phyloP scores from a whole-genome alignment of 2,888 invertebrate genomes.

The Eristalis pertinax region DNA sequence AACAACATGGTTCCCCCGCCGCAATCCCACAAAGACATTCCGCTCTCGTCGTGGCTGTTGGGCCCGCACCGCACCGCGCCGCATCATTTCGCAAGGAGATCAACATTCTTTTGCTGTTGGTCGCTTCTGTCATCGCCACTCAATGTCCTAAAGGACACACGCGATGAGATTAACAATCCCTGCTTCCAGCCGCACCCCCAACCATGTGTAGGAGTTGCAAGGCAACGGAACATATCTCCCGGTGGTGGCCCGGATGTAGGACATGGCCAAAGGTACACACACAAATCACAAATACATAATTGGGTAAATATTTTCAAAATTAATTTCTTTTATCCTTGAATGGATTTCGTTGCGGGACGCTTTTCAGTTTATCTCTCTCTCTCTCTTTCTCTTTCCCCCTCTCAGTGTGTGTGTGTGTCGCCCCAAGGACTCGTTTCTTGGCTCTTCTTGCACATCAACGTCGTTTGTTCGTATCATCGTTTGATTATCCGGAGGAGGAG shows the following conservation, averaged over 20 bases:
- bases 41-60: background rate
- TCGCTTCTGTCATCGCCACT: slow-evolving; percentile 48
- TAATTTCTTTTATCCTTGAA: slow-evolving; percentile 70
- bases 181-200: background rate
- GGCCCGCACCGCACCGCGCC: background rate
- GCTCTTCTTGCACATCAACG: slow-evolving; percentile 36
- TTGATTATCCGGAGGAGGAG: slow-evolving; percentile 53
- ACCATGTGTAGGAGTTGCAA: slow-evolving; percentile 27
- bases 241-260: background rate
- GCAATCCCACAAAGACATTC: background rate
- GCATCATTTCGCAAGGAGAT: background rate
- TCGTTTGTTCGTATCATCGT: slow-evolving; percentile 51
- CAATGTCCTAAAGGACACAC: slow-evolving; percentile 58
- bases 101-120: slow-evolving; percentile 31
- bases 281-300: slow-evolving; percentile 62
- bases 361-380: background rate
- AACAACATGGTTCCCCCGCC: background rate
- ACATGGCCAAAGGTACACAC: slow-evolving; percentile 51
- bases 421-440: slow-evolving; percentile 12
- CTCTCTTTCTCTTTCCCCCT: background rate
- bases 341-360: slow-evolving; percentile 46
- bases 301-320: slow-evolving; percentile 72
- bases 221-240: slow-evolving; percentile 21
- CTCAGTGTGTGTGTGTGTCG: background rate
- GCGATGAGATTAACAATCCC: slow-evolving; percentile 8